Conservation (phyloP, 2,797 vertebrate genomes). For the Ispidina picta region DNA sequence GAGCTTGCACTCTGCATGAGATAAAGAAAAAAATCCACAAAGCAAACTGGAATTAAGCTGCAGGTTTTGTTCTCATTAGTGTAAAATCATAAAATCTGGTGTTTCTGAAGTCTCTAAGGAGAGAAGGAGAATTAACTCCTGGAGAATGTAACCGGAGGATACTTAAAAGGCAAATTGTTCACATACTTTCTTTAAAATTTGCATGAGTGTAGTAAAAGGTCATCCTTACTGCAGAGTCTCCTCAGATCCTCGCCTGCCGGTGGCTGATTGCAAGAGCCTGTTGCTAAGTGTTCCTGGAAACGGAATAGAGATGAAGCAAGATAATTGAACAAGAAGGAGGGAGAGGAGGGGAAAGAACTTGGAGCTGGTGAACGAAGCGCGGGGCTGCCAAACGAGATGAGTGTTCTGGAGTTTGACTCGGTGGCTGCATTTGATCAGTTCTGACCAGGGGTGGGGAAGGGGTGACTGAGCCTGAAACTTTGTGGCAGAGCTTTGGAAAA, state of each 20-base stretch:
- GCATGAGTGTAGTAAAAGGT: slow-evolving; percentile 64
- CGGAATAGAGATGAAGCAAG: slow-evolving; percentile 54
- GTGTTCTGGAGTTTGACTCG: neutral
- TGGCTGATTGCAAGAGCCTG: slow-evolving; percentile 61
- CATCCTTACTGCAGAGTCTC: neutral
- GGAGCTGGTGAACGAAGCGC: neutral
- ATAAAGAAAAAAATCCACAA: neutral
- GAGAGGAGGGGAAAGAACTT: neutral
- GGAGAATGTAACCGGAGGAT: slow-evolving; percentile 37
- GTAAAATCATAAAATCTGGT: slow-evolving; percentile 45
- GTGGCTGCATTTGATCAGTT: slow-evolving; percentile 8
- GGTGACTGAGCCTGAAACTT: neutral
- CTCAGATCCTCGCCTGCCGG: slow-evolving; percentile 47
- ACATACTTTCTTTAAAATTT: slow-evolving; percentile 66
- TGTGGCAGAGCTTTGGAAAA: neutral
- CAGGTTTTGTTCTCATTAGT: slow-evolving; percentile 53
- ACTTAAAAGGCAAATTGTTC: slow-evolving; percentile 62
- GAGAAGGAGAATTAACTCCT: slow-evolving; percentile 37
- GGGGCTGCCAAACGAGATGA: slow-evolving; percentile 28
- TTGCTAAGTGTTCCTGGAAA: slow-evolving; percentile 67
- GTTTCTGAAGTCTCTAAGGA: slow-evolving; percentile 26
- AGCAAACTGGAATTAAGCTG: neutral
- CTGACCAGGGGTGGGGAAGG: slow-evolving; percentile 16
- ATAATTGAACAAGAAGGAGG: slow-evolving; percentile 30
- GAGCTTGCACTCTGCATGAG: neutral